phyloP scores from a whole-genome alignment of 2,888 invertebrate genomes.

The Ypsolopha scabrella region DNA sequence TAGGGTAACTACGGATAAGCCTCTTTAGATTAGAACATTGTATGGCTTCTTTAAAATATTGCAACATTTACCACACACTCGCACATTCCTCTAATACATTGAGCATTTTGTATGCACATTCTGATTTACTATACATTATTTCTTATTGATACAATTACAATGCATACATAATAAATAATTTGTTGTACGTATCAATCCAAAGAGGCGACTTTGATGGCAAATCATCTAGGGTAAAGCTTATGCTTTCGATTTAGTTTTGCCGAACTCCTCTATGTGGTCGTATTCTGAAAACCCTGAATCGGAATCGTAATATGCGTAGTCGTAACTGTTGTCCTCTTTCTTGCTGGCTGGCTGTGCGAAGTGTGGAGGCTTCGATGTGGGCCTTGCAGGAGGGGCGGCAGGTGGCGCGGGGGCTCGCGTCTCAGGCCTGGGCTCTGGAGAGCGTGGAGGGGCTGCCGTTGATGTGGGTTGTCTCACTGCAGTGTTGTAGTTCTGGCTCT shows the following conservation, averaged over 20 bases:
- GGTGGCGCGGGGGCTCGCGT: slow-evolving; percentile 13
- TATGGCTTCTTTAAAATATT: slow-evolving; percentile 4
- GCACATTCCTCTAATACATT: slow-evolving; percentile 3
- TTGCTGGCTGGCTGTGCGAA: slow-evolving; percentile 58
- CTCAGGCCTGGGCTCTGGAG: slow-evolving; percentile 11
- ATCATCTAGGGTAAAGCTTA: slow-evolving; percentile 18
- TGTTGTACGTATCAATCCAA: slow-evolving; percentile 22
- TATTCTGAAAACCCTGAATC: slow-evolving; percentile 71
- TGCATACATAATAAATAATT: slow-evolving; percentile 2
- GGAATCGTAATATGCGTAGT: slow-evolving; percentile 88
- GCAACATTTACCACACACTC: neutral
- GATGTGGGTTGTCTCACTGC: slow-evolving; percentile 18
- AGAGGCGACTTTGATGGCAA: slow-evolving; percentile 63
- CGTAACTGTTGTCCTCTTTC: slow-evolving; percentile 80
- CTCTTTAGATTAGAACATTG: slow-evolving; percentile 31
- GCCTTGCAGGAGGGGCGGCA: slow-evolving; percentile 19
- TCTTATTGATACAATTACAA: neutral
- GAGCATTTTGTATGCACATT: neutral
- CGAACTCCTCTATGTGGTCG: slow-evolving; percentile 73
- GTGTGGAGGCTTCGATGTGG: slow-evolving; percentile 28
- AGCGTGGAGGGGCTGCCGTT: slow-evolving; percentile 20
- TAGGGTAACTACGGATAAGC: slow-evolving; percentile 57
- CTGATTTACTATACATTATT: neutral
- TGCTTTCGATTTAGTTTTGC: slow-evolving; percentile 64
- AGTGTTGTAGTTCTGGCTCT: slow-evolving; percentile 14